Base-by-base conservation (phyloP, 1,140 invertebrate genomes). In the Tetraneura akinire region DNA sequence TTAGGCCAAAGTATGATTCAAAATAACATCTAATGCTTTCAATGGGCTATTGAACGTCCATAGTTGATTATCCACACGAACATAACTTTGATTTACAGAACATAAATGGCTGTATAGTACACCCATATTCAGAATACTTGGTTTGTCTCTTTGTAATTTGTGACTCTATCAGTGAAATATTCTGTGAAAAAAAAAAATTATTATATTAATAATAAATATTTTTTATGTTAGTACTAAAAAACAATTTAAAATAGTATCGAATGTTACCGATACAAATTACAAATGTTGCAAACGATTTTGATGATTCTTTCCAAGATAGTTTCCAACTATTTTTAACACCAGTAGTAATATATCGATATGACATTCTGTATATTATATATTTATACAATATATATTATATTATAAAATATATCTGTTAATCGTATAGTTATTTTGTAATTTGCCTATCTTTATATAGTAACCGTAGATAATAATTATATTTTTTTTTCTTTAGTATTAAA, bases 121-220 rank as follows among this genome's bases (percentile, higher is more conserved):
- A 53, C n/a, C 51, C 51, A 53, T n/a, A 53, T 53, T 53, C 6
- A n/a, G 0, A 53, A 53, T 53, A n/a, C 21, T n/a, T n/a, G 21
- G n/a, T 53, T 53, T 8, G n/a, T 53, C 51, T 53, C 21, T n/a
- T 18, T n/a, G 21, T 53, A 21, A 53, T 21, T 9, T 53, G 8
- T 10, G 51, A 53, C 21, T 53, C 51, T 53, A 53, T 53, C 21
- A n/a, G 18, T 53, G 51, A 53, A 53, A 53, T 53, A 53, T 53
- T 53, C 51, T 53, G 18, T 53, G 6, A 51, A 53, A 53, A 53
- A 53, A n/a, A 53, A 53, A 53, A n/a, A n/a, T n/a, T 53, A 53
- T 53, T 21, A n/a, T 10, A 53, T 53, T 53, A 53, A 53, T 42
- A 42, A 42, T 42, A 42, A 42, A 42, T 42, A 42, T 6, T 42